Evolutionary conservation across 2,797 vertebrate species (phyloP).

Genomic region (Scyliorhinus canicula): DNA sequence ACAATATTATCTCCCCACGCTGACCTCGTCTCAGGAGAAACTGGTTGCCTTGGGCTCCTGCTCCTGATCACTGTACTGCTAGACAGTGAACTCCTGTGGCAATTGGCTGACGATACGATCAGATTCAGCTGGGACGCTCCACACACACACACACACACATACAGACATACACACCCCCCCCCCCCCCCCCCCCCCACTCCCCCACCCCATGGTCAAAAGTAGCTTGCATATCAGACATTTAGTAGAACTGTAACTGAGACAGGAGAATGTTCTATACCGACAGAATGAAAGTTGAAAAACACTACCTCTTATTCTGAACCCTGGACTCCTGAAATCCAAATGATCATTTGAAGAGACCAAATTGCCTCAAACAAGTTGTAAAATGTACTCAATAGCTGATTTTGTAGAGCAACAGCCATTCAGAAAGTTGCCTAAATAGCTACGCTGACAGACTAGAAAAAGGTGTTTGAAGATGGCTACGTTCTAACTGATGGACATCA

Average conservation of each 20-base stretch:
- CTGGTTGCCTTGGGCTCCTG: not conserved
- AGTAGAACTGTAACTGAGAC: not conserved
- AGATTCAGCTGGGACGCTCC: not conserved
- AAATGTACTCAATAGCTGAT: not conserved
- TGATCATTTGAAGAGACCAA: not conserved
- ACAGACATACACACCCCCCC: no score
- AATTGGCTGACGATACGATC: not conserved
- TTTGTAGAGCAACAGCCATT: not conserved
- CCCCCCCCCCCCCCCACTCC: no score
- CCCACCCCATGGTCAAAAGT: not conserved
- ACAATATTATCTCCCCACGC: not conserved
- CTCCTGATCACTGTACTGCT: not conserved
- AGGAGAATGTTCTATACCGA: not conserved
- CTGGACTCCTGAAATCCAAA: not conserved
- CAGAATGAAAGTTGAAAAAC: constrained; percentile 8
- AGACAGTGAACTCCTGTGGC: not conserved
- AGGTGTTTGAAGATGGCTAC: not conserved
- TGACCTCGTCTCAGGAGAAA: not conserved
- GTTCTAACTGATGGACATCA: not conserved
- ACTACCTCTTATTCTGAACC: not conserved
- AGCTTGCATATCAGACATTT: not conserved
- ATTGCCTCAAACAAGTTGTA: not conserved
- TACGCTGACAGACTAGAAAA: not conserved
- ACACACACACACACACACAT: no score
- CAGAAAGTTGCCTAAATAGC: not conserved